Percentiles rank a stretch among this genome's conserved stretches.
Conservation (phyloP, 1,140 invertebrate species). For the Drosophila carrolli region DNA sequence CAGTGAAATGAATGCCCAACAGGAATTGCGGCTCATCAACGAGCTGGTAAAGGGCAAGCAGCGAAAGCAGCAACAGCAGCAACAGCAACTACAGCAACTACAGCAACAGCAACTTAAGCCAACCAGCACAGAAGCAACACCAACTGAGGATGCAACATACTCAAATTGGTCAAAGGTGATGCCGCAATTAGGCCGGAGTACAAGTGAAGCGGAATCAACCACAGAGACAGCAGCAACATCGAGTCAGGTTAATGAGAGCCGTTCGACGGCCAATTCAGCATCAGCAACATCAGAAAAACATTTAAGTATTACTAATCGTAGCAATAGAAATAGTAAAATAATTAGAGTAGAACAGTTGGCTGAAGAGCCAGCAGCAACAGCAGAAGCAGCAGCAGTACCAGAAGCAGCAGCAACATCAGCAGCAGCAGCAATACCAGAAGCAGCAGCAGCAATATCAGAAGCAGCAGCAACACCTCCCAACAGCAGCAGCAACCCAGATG, state of each 20-base stretch:
- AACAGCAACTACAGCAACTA: constrained; percentile 28
- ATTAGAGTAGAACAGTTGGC: constrained; percentile 43
- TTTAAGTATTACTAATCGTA: constrained; percentile 76
- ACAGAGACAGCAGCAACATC: constrained; percentile 36
- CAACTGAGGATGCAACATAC: constrained; percentile 19
- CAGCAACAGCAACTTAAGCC: constrained; percentile 8
- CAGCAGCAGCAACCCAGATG: constrained; percentile 29
- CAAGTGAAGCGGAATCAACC: constrained; percentile 10
- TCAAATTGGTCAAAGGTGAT: constrained; percentile 44
- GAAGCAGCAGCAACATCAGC: constrained; percentile 14
- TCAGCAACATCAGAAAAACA: constrained; percentile 17
- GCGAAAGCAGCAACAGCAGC: constrained; percentile 36
- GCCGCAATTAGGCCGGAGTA: constrained; percentile 22
- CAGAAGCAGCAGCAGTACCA: constrained; percentile 21
- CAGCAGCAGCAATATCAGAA: constrained; percentile 21
- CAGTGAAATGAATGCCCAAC: constrained; percentile 68
- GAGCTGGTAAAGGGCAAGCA: constrained; percentile 72
- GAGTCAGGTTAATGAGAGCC: constrained; percentile 11
- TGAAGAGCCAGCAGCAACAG: constrained; percentile 24
- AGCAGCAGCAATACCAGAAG: constrained; percentile 22
- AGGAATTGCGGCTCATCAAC: constrained; percentile 79
- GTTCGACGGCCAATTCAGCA: constrained; percentile 14
- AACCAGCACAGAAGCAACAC: constrained; percentile 23
- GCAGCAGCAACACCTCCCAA: constrained; percentile 17
- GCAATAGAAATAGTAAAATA: constrained; percentile 82